Percentiles rank a stretch among this genome's conserved stretches.
phyloP scores from a whole-genome alignment of 2,113 vertebrate genomes.

The Tiliqua scincoides region DNA sequence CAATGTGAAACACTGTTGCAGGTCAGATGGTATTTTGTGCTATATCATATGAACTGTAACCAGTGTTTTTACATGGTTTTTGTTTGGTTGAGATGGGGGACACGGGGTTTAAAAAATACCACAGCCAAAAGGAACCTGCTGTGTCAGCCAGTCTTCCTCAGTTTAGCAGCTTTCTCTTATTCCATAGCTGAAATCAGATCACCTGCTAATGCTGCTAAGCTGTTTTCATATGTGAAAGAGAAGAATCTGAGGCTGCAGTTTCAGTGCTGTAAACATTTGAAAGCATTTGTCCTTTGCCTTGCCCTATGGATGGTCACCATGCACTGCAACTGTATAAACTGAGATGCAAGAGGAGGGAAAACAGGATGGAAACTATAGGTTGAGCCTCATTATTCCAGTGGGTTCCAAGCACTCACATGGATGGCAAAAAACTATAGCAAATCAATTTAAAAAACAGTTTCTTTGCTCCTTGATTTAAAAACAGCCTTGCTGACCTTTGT shows the following conservation, averaged over 20 bases:
- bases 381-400: too few relatives aligned
- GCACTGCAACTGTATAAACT: neutral
- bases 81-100: neutral
- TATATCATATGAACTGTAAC: neutral
- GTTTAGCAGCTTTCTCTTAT: neutral
- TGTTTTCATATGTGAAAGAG: too few relatives aligned
- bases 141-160: neutral
- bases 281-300: neutral
- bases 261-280: neutral
- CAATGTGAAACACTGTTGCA: neutral
- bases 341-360: neutral
- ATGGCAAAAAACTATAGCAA: too few relatives aligned
- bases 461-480: too few relatives aligned
- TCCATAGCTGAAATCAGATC: neutral
- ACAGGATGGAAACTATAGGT: too few relatives aligned
- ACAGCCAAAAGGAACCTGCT: neutral
- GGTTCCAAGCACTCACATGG: too few relatives aligned
- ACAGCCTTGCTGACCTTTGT: too few relatives aligned
- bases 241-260: neutral
- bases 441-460: too few relatives aligned
- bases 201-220: neutral
- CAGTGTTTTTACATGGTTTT: neutral
- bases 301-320: neutral
- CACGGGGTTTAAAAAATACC: neutral
- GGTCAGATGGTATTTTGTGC: neutral